A percentile compares a stretch with the other conserved stretches of the same genome.
These are phyloP conservation scores for Anas acuta DNA, from an alignment of 2,797 vertebrate species.

Conservation along the genomic window DNA sequence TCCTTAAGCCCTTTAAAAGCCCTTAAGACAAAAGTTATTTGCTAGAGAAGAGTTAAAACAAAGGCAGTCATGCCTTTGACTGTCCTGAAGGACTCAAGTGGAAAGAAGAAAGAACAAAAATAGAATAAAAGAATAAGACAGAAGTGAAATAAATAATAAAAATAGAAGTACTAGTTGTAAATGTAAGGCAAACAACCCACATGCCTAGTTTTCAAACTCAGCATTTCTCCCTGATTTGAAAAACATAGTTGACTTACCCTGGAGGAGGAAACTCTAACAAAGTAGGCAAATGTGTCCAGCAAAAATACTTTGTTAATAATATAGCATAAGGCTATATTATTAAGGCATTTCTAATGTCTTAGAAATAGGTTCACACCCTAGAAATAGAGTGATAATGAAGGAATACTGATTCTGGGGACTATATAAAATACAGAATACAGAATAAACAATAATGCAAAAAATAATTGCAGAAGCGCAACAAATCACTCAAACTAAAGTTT, in stretches of 20 bases:
- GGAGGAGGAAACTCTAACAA: background rate
- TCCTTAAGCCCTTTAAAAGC: background rate
- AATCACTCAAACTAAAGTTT: background rate
- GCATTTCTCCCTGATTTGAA: background rate
- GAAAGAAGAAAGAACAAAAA: background rate
- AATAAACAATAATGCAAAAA: background rate
- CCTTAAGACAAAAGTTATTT: background rate
- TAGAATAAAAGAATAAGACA: background rate
- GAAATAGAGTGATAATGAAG: background rate
- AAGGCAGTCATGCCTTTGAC: background rate
- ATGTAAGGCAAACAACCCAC: background rate
- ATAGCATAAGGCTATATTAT: background rate
- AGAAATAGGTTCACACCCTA: background rate
- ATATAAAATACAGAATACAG: background rate
- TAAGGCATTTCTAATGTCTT: background rate
- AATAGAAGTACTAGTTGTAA: accelerated
- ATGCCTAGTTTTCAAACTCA: background rate
- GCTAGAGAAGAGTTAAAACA: background rate
- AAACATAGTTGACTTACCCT: accelerated
- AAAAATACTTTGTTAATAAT: background rate
- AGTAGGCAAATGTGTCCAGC: background rate
- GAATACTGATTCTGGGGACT: background rate
- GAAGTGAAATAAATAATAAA: background rate
- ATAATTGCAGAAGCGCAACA: background rate
- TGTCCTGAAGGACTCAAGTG: background rate